A percentile compares a stretch with the other conserved stretches of the same genome.
phyloP scores from a whole-genome alignment of 2,113 vertebrate genomes.

The Emberiza fucata region DNA sequence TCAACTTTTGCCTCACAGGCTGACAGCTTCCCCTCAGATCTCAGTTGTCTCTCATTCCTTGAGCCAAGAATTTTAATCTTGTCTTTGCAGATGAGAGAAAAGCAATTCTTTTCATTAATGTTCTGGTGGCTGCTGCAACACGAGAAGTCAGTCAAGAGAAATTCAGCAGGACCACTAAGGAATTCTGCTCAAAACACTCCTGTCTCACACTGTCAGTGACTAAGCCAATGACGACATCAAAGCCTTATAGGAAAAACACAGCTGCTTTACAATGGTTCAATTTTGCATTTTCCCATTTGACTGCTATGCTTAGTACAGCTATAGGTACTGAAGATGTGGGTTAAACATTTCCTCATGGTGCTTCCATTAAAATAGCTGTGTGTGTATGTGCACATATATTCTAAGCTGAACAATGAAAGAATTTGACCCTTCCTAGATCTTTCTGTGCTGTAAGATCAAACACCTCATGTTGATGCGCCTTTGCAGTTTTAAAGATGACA shows the following conservation, averaged over 20 bases:
- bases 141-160: background rate
- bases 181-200: background rate
- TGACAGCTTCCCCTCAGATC: background rate
- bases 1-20: background rate
- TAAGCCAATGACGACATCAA: background rate
- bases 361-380: background rate
- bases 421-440: background rate
- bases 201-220: background rate
- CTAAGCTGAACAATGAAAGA: background rate
- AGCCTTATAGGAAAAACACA: background rate
- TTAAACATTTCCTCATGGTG: background rate
- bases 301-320: background rate
- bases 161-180: background rate
- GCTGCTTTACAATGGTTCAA: background rate
- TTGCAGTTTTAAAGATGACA: background rate
- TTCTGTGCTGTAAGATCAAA: rapidly evolving
- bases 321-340: background rate
- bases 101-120: background rate
- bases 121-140: background rate
- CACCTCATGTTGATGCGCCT: rapidly evolving
- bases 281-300: background rate
- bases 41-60: background rate
- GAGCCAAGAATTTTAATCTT: background rate
- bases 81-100: background rate
- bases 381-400: background rate